phyloP scores from a whole-genome alignment of 2,797 vertebrate genomes.

The Hemitrygon akajei region DNA sequence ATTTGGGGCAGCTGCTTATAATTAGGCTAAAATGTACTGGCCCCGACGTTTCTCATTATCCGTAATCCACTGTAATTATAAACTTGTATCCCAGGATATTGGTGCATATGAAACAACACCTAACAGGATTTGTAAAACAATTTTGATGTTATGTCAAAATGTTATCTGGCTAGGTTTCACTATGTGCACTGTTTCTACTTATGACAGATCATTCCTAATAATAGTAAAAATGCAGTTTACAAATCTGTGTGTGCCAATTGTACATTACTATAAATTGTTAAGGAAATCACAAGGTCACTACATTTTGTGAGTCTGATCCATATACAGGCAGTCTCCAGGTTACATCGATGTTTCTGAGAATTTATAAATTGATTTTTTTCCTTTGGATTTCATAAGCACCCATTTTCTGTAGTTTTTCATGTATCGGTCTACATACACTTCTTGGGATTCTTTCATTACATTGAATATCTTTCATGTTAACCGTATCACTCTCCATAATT shows the following conservation, averaged over 20 bases:
- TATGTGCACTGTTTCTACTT: not conserved
- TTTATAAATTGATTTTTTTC: no score
- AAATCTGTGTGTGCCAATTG: not conserved
- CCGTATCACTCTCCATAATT: no score
- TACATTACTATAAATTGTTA: not conserved
- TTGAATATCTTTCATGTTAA: no score
- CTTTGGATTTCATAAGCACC: no score
- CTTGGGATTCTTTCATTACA: no score
- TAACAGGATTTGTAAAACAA: not conserved
- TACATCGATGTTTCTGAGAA: no score
- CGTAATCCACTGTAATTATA: not conserved
- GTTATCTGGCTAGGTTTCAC: not conserved
- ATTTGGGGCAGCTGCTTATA: no score
- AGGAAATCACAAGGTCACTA: not conserved
- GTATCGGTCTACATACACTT: no score
- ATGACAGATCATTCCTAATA: not conserved
- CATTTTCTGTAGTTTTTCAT: no score
- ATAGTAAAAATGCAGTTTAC: not conserved
- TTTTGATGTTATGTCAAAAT: not conserved
- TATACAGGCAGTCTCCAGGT: no score
- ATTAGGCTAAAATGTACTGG: no score
- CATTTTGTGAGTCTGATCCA: not conserved
- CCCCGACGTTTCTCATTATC: no score
- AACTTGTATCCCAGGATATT: not conserved
- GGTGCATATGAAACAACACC: not conserved